Evolutionary conservation across 2,888 invertebrate species (phyloP).

Genomic region (Tanytarsus gracilentus): DNA sequence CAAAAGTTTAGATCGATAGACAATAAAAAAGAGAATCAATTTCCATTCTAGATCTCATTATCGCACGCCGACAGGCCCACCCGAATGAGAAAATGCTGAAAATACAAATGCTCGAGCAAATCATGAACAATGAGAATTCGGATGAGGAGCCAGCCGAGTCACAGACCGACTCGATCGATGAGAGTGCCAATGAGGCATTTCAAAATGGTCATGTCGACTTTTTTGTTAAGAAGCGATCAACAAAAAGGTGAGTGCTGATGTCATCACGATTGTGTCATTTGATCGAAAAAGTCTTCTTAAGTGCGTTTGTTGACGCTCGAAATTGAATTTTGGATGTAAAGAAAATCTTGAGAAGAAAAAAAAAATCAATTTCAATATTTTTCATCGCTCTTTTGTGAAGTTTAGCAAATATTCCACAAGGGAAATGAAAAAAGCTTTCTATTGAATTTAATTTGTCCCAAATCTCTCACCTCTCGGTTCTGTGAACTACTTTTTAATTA

Average conservation of each 20-base stretch:
- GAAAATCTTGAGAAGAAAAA: too few relatives aligned
- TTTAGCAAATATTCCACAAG: too few relatives aligned
- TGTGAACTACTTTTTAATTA: too few relatives aligned
- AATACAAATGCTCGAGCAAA: slow-evolving; percentile 58
- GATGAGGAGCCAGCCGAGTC: slow-evolving; percentile 34
- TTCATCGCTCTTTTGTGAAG: not conserved
- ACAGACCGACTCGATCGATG: not conserved
- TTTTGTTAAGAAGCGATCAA: not conserved
- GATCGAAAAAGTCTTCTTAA: too few relatives aligned
- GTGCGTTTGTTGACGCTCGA: not conserved
- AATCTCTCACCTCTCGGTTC: too few relatives aligned
- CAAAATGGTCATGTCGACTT: not conserved
- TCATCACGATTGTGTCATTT: too few relatives aligned
- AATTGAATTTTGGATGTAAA: not conserved
- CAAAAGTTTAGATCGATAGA: too few relatives aligned
- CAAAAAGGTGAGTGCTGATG: slow-evolving; percentile 7
- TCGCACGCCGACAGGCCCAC: too few relatives aligned
- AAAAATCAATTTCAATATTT: not conserved
- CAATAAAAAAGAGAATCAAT: too few relatives aligned
- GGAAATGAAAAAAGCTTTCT: too few relatives aligned
- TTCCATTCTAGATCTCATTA: too few relatives aligned
- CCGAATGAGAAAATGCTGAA: slow-evolving; percentile 46
- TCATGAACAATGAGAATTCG: slow-evolving; percentile 50
- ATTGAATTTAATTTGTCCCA: too few relatives aligned
- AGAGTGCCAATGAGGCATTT: not conserved